Conservation (phyloP, 1,140 invertebrate genomes). For the Anagrus nilaparvatae region DNA sequence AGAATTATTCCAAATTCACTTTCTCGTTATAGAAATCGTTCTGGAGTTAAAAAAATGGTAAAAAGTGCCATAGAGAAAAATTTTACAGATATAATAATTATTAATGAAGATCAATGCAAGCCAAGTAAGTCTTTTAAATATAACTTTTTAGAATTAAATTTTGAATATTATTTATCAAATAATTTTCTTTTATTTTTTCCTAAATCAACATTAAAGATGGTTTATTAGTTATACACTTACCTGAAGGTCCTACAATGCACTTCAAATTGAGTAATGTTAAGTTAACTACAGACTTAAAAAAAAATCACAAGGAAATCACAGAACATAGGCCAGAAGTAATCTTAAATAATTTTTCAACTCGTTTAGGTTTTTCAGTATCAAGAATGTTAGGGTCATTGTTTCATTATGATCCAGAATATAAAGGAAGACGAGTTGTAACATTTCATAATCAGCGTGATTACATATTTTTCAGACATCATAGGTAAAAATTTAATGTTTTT, state of each 20-base stretch:
- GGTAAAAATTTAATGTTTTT: slow-evolving; percentile 45
- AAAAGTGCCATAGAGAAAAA: slow-evolving; percentile 64
- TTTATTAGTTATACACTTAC: slow-evolving; percentile 84
- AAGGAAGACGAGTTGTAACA: slow-evolving; percentile 84
- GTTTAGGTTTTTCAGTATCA: slow-evolving; percentile 79
- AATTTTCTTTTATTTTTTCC: slow-evolving; percentile 13
- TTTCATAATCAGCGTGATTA: slow-evolving; percentile 99
- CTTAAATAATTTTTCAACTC: slow-evolving; percentile 91
- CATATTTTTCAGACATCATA: slow-evolving; percentile 97
- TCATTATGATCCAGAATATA: slow-evolving; percentile 92
- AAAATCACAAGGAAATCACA: slow-evolving; percentile 69
- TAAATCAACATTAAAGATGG: slow-evolving; percentile 50
- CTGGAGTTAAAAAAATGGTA: slow-evolving; percentile 89
- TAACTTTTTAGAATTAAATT: slow-evolving; percentile 6
- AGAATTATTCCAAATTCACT: slow-evolving; percentile 86
- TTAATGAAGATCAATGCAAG: slow-evolving; percentile 87
- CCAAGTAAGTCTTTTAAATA: slow-evolving; percentile 58
- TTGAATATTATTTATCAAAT: slow-evolving; percentile 4
- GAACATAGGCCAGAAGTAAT: slow-evolving; percentile 89
- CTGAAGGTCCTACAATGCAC: slow-evolving; percentile 89
- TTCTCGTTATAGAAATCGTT: slow-evolving; percentile 65
- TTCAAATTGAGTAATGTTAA: slow-evolving; percentile 74
- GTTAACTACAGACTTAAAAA: slow-evolving; percentile 68
- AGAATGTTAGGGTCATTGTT: slow-evolving; percentile 94
- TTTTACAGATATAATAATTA: slow-evolving; percentile 83